Percentiles rank a stretch among this genome's conserved stretches.
phyloP scores from a whole-genome alignment of 1,140 invertebrate species.

The Laupala kohalensis region DNA sequence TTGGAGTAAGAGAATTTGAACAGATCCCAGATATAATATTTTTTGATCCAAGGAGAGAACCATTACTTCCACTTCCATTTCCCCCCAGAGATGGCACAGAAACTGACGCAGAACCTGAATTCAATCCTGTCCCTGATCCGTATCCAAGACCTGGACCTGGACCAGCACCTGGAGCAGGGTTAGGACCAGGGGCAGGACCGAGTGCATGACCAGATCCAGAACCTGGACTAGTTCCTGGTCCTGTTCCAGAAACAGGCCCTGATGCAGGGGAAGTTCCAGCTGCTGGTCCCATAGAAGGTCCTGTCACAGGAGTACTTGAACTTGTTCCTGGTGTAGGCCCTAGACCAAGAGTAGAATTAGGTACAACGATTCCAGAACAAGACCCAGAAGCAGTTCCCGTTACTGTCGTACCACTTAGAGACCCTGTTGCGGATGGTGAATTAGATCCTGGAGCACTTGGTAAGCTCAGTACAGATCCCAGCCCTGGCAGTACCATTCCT shows the following conservation, averaged over 20 bases:
- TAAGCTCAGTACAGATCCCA: conserved; percentile 4
- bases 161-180: conserved; percentile 8
- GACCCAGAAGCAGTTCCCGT: no score
- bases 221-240: not conserved
- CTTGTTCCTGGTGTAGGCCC: no score
- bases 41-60: conserved; percentile 22
- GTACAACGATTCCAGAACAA: no score
- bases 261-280: not conserved
- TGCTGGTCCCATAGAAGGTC: no score
- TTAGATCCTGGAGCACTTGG: not conserved
- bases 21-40: conserved; percentile 16
- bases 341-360: no score
- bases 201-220: no score
- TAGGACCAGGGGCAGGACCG: conserved; percentile 13
- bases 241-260: not conserved
- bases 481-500: conserved; percentile 4
- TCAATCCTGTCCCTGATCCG: not conserved
- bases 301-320: no score
- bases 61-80: conserved; percentile 8
- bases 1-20: conserved; percentile 14
- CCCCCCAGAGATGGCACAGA: not conserved
- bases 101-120: not conserved
- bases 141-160: not conserved
- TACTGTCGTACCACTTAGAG: no score
- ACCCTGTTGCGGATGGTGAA: no score